Base-by-base conservation (phyloP, 2,113 vertebrate genomes). In the Illadopsis cleaveri region DNA sequence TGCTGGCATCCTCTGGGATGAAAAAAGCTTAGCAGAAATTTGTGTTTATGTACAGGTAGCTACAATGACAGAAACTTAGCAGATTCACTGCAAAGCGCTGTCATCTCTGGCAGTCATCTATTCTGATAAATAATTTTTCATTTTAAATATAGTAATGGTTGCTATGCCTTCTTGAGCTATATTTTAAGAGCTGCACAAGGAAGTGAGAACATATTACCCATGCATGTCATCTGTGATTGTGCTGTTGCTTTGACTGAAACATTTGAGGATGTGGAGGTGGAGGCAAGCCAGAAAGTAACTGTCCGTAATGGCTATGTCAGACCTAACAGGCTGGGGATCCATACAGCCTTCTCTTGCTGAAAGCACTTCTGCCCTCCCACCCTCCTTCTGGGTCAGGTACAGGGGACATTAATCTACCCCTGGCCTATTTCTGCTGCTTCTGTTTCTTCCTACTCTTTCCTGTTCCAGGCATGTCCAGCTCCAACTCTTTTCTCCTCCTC, bases 111-210 rank as follows among this genome's bases (percentile, higher is more conserved):
- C 82, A 93, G 51, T 70, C 0, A 76, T 68, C 66, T 89, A 42
- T 93, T 95, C 79, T 73, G 78, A 87, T 91, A 97, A 95, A 94
- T 77, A 92, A 81, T 78, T 82, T 64, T 96, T 93, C 47, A 82
- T 95, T 87, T 97, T 93, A 97, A 96, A 95, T 96, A 95, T 89
- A 93, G 91, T 42, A 92, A 76, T 76, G 72, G 93, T 95, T 95
- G 94, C 93, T 96, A 95, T 96, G 93, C 81, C 45, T 94, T 93
- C 75, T 77, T 85, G 48, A 91, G 93, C 66, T 95, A 6, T 96
- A 82, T 93, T 96, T 96, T 91, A 79, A 91, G 61, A 91, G 81
- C 66, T 93, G 57, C 57, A 93, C 53, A 91, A 96, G 73, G 19
- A 92, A 93, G 58, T 69, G 53, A 91, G 81, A 93, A 94, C 60